A percentile compares a stretch with the other conserved stretches of the same genome.
phyloP scores from a whole-genome alignment of 2,797 vertebrate species.

The Oryzias sinensis region DNA sequence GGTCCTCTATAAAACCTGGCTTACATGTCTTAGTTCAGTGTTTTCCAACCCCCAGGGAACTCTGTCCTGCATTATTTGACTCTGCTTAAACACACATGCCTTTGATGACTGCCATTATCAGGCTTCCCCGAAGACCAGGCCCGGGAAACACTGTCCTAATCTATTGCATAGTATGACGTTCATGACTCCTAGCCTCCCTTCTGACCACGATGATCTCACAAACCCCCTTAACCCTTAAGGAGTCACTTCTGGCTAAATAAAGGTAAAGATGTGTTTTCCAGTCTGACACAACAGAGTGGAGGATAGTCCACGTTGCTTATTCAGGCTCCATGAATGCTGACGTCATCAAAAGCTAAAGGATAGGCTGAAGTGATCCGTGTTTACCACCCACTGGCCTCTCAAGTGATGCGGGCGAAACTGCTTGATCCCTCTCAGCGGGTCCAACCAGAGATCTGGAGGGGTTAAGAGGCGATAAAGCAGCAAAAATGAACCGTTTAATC shows the following conservation, averaged over 20 bases:
- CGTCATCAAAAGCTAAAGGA: background rate
- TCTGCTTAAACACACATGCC: no score
- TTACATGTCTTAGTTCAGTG: background rate
- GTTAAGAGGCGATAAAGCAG: slow-evolving; percentile 56
- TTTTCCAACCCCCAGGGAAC: background rate
- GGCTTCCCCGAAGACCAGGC: no score
- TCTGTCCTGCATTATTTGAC: no score
- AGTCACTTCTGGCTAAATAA: background rate
- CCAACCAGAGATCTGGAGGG: slow-evolving; percentile 29
- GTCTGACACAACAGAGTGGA: slow-evolving; percentile 15
- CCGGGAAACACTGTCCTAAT: no score
- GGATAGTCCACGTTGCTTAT: slow-evolving; percentile 10
- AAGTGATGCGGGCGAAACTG: slow-evolving; percentile 10
- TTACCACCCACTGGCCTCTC: slow-evolving; percentile 23
- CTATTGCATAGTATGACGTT: no score
- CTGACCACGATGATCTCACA: background rate
- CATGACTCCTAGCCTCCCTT: no score
- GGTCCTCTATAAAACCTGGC: no score
- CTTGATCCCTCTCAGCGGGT: slow-evolving; percentile 3
- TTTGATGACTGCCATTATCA: no score
- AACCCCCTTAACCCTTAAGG: background rate
- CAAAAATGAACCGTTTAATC: slow-evolving; percentile 48
- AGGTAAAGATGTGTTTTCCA: slow-evolving; percentile 7
- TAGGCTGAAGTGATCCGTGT: slow-evolving; percentile 7
- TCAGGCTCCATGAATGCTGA: slow-evolving; percentile 11